Conservation (phyloP, 2,113 vertebrate species). For the Poecilia latipinna region DNA sequence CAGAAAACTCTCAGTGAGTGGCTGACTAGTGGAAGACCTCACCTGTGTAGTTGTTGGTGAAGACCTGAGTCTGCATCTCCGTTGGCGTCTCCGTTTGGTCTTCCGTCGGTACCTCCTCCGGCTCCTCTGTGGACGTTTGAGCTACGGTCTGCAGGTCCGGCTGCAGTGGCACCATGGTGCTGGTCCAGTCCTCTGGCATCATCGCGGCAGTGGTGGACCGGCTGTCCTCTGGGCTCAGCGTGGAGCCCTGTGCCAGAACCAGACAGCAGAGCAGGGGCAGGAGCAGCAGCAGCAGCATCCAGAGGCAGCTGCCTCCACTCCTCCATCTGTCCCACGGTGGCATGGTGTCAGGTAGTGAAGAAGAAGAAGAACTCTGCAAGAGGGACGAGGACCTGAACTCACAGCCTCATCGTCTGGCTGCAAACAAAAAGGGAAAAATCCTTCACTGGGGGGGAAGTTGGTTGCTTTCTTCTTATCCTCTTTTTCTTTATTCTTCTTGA, state of each 20-base stretch:
- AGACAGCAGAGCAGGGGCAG: constrained; percentile 33
- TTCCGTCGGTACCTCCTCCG: constrained; percentile 1
- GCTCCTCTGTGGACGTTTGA: constrained; percentile 29
- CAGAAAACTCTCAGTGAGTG: too few species aligned
- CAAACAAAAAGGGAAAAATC: constrained; percentile 7
- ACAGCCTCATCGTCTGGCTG: constrained; percentile 34
- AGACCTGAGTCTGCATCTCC: constrained; percentile 33
- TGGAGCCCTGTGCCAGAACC: constrained; percentile 41
- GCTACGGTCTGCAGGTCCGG: constrained; percentile 68
- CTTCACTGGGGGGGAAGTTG: constrained; percentile 24
- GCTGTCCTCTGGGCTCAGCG: constrained; percentile 26
- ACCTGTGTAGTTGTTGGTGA: constrained; percentile 78
- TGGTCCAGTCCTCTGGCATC: constrained; percentile 37
- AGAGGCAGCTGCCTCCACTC: constrained; percentile 1
- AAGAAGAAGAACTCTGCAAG: constrained; percentile 18
- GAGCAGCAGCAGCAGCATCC: constrained; percentile 58
- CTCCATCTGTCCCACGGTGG: constrained; percentile 22
- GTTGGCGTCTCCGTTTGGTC: constrained; percentile 4
- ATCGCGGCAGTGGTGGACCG: background rate
- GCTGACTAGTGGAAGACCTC: background rate
- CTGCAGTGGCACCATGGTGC: constrained; percentile 46
- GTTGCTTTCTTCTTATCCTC: background rate
- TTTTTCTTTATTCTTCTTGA: background rate
- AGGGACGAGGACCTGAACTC: constrained; percentile 27
- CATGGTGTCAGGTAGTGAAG: constrained; percentile 40